Base-by-base conservation (phyloP, 37 sponge, comb jelly and placozoan species). In the Oopsacas minuta region DNA sequence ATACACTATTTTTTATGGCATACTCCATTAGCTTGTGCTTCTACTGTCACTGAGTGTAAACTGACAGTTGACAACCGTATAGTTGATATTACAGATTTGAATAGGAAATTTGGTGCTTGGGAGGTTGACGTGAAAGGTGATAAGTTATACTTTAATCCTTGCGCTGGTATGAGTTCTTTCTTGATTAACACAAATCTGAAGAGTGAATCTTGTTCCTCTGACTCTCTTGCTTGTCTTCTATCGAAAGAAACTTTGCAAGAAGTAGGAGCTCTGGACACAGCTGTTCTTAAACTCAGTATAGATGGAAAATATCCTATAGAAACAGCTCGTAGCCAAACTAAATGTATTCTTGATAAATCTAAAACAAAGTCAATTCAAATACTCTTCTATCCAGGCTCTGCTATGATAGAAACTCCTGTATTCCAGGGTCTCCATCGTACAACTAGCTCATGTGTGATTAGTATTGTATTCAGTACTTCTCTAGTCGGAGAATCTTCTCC, bases 41-140 rank as follows among this genome's bases (percentile, higher is more conserved):
- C 75, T 34, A 61, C 75, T n/a, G 17, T 61, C 75, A 61, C 75
- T 32, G 75, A 61, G 75, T 61, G 75, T 61, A 12, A 61, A 61
- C 28, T 61, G 75, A 61, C 28, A 25, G 75, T 61, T 61, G 75
- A 34, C 30, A 12, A n/a, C 30, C 7, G 75, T 32, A 34, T 61
- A 32, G 75, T 61, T 5, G 75, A 61, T n/a, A 10, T 61, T 5
- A 61, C 75, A 5, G 75, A 61, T 61, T 34, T 61, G 22, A 61
- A 61, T 12, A 61, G 30, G 75, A 61, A 61, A 12, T 61, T 32
- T n/a, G 22, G 17, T 61, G 17, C 75, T 25, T 61, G 75, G 75
- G 75, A 61, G 30, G 75, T 61, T 20, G 75, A 3, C 30, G 75
- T 61, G 30, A 25, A 25, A 10, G 75, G 22, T n/a, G 30, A 61